A percentile compares a stretch with the other conserved stretches of the same genome.
Conservation (phyloP, 2,113 vertebrate species). For the Crocuta crocuta region DNA sequence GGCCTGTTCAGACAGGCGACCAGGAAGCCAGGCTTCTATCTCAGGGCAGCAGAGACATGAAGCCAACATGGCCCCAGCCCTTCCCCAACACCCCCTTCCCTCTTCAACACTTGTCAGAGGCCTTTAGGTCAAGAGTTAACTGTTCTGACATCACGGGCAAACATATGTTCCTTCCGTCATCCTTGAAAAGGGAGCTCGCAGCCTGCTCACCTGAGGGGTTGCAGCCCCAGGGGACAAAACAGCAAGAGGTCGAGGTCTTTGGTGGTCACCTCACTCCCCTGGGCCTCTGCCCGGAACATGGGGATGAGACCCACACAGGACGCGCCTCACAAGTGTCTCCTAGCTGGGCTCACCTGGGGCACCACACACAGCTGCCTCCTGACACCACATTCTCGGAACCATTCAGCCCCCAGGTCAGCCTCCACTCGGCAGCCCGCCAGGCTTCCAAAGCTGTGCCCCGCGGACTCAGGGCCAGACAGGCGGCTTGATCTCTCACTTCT, state of each 20-base stretch:
- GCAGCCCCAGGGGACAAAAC: neutral
- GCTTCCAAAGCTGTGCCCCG: too few species aligned
- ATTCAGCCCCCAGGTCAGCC: neutral
- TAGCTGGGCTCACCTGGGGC: neutral
- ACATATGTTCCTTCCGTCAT: neutral
- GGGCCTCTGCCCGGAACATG: rapidly evolving
- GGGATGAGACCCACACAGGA: neutral
- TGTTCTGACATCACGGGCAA: neutral
- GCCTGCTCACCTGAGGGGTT: neutral
- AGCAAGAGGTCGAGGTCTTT: neutral
- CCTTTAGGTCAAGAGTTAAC: neutral
- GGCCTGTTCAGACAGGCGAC: rapidly evolving
- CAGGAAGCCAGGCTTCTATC: neutral
- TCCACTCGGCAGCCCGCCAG: neutral
- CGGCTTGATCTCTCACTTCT: too few species aligned
- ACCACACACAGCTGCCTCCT: too few species aligned
- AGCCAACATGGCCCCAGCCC: rapidly evolving
- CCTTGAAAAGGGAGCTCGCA: neutral
- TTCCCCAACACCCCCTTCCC: neutral
- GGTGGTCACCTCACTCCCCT: rapidly evolving
- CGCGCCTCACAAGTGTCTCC: neutral
- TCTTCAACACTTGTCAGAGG: neutral
- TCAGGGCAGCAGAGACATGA: neutral
- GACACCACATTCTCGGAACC: neutral
- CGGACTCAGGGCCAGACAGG: neutral